A percentile compares a stretch with the other conserved stretches of the same genome.
Conservation (phyloP, 1,140 invertebrate genomes). For the Andricus grossulariae region DNA sequence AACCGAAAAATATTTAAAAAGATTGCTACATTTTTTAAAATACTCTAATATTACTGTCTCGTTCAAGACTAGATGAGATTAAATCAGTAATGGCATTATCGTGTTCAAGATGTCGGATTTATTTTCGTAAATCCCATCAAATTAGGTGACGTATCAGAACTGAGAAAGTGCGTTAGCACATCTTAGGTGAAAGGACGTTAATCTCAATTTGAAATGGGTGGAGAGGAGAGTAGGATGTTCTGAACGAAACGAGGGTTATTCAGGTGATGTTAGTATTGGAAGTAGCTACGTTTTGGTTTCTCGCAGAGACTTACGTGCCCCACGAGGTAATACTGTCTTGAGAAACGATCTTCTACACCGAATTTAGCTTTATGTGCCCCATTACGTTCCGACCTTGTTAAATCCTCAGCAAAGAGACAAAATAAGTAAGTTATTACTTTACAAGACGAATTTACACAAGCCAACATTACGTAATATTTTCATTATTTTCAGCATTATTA, state of each 20-base stretch:
- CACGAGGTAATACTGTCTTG: neutral
- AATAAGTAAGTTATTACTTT: neutral
- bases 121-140: too few relatives aligned
- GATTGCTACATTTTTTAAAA: too few relatives aligned
- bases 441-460: neutral
- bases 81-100: too few relatives aligned
- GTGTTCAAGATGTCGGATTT: too few relatives aligned
- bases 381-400: neutral
- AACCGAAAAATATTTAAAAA: too few relatives aligned
- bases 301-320: neutral
- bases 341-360: neutral
- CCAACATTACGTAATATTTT: too few relatives aligned
- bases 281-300: conserved; percentile 11
- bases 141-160: neutral
- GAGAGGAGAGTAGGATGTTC: neutral
- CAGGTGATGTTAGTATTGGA: neutral
- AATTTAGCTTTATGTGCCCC: neutral
- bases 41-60: too few relatives aligned
- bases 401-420: neutral
- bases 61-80: too few relatives aligned
- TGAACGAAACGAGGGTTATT: conserved; percentile 29
- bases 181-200: conserved; percentile 40
- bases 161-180: neutral
- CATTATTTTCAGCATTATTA: too few relatives aligned
- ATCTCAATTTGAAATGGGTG: conserved; percentile 43